Evolutionary conservation across 2,888 invertebrate species (phyloP), one percentile per base, ranked within the genome.

Genomic region (Eupithecia pulchellata): DNA sequence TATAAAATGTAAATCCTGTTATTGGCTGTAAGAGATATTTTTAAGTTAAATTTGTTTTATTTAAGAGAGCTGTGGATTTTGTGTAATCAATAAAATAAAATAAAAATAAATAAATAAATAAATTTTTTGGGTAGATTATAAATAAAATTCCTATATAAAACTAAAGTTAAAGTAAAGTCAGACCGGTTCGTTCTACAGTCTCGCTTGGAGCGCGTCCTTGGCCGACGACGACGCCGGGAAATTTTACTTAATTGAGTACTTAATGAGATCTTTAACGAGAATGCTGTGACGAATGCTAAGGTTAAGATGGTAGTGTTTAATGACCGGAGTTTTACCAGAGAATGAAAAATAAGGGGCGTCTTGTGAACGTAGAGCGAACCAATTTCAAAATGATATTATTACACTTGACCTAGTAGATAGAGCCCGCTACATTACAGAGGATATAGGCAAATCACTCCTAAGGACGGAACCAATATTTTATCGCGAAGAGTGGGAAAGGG

Each of bases 191-290:
- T 60, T 32, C 58, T 9, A 60, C 58, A n/a, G 58, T 60, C 58
- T 20, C 52, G 52, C 25, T 52, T 25, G 25, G 52, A 25, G 52
- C 52, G 52, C 39, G 74, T 68, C 76, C 77, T 77, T 76, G 76
- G 71, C 71, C 72, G 64, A 58, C 20, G n/a, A n/a, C n/a, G 34
- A 30, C 32, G 67, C 55, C 64, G 36, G 66, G 52, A 55, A 72
- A 72, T 39, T 69, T 42, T 60, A 72, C 68, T 71, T 69, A 67
- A 74, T 75, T 73, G 61, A 74, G 66, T 73, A 73, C 66, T 72
- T 72, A 68, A 68, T 65, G 57, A 70, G 71, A 72, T 73, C 68
- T 66, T 58, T 61, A 64, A 42, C 29, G 11, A 68, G 65, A 66
- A 62, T 64, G 66, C 68, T 64, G 71, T 55, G 65, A 68, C 71